Percentiles rank a stretch among this genome's conserved stretches.
Conservation (phyloP, 2,797 vertebrate species). For the Hozukius guyotensis region DNA sequence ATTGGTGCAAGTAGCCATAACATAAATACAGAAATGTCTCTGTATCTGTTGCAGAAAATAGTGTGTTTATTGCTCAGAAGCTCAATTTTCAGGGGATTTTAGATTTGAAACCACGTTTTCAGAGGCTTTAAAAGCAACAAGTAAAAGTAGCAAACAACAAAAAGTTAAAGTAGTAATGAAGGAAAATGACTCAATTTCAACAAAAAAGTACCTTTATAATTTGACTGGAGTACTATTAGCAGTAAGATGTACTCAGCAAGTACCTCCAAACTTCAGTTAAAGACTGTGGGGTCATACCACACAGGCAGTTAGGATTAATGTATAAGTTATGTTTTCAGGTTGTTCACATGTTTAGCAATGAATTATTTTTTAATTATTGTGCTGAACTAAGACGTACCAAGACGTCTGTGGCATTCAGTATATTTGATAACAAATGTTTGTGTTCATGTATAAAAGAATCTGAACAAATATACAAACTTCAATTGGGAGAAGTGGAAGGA, state of each 20-base stretch:
- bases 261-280: too few relatives aligned
- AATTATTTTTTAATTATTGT: not conserved
- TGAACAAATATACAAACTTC: not conserved
- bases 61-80: not conserved
- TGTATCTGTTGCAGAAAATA: not conserved
- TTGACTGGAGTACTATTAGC: too few relatives aligned
- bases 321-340: not conserved
- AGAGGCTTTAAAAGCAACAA: not conserved
- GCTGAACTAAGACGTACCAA: not conserved
- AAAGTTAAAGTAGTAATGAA: not conserved
- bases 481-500: conserved; percentile 11
- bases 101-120: not conserved
- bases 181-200: not conserved
- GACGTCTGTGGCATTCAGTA: not conserved
- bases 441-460: not conserved
- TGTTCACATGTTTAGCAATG: not conserved
- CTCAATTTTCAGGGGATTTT: not conserved
- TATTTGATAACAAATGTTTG: not conserved
- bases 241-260: too few relatives aligned
- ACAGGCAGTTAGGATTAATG: not conserved
- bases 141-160: not conserved
- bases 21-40: not conserved
- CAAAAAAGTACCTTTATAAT: too few relatives aligned
- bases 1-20: not conserved
- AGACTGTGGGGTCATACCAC: not conserved